phyloP scores from a whole-genome alignment of 2,113 vertebrate genomes.

The Murina feae region DNA sequence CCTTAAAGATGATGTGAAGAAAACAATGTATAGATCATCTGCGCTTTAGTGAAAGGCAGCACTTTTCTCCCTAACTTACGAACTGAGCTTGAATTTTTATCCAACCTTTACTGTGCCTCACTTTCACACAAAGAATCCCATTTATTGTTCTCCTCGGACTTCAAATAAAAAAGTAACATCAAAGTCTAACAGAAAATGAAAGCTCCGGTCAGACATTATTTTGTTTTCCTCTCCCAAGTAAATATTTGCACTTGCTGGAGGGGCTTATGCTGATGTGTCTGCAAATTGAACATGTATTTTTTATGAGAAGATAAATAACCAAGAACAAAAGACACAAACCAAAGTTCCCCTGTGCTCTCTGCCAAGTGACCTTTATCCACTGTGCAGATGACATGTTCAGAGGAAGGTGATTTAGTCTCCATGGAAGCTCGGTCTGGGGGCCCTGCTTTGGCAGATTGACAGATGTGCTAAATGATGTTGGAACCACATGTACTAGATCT shows the following conservation, averaged over 20 bases:
- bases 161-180: conserved; percentile 59
- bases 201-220: conserved; percentile 56
- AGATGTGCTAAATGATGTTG: conserved; percentile 55
- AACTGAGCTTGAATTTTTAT: conserved; percentile 46
- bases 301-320: conserved; percentile 53
- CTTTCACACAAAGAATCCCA: conserved; percentile 58
- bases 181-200: conserved; percentile 70
- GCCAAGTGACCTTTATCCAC: conserved; percentile 45
- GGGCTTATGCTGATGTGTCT: conserved; percentile 32
- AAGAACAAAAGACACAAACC: not conserved
- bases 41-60: not conserved
- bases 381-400: conserved; percentile 4
- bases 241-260: conserved; percentile 69
- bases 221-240: conserved; percentile 69
- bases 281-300: conserved; percentile 39
- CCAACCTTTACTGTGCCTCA: not conserved
- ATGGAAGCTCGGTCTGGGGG: conserved; percentile 52
- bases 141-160: conserved; percentile 64
- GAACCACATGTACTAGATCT: conserved; percentile 58
- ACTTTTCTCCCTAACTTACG: conserved; percentile 52
- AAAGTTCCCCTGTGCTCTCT: conserved; percentile 28
- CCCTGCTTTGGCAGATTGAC: conserved; percentile 38
- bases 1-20: not conserved
- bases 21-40: not conserved
- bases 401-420: conserved; percentile 54